Evolutionary conservation across 2,113 vertebrate species (phyloP), one percentile per base, ranked within the genome.

Genomic region (Hippocampus abdominalis): DNA sequence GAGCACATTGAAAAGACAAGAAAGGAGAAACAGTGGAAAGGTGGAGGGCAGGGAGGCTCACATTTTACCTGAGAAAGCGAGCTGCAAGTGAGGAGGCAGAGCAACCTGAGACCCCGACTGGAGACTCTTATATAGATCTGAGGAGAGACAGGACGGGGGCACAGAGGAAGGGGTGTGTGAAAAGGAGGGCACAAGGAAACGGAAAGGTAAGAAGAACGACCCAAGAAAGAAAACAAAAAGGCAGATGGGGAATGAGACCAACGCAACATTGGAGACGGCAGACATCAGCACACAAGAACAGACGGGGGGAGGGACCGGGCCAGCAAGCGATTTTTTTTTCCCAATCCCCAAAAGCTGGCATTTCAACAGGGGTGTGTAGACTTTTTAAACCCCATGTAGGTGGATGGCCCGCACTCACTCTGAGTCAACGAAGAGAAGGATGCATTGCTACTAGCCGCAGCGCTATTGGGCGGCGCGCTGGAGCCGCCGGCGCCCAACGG

Each of bases 91-190:
- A 92, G 96, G 89, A 93, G 96, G 95, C 91, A 98, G 93, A 94
- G 90, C 86, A 87, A 88, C 94, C 92, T 95, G 95, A 92, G 94
- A 91, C 93, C 95, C 95, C 90, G 96, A 94, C 92, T 97, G 96
- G 93, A 99, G 95, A 93, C 96, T 94, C 94, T 99, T 99, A 93
- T 96, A 94, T 89, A 99, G 94, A 95, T 97, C 96, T 99, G 90
- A 91, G 87, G 88, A 90, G 88, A 90, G 87, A 92, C 83, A 85
- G 84, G 88, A 90, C 74, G 84, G 32, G 29, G 13, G 68, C 5
- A 74, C 68, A 68, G 27, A 64, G 49, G 69, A 72, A 29, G 36
- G 15, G 21, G 7, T n/a, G 42, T 59, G 57, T 64, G 44, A 54
- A 27, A 39, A 23, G 29, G 21, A 8, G 12, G 65, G 10, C 15